Conservation (phyloP, 2,797 vertebrate genomes). For the Cryptoblepharus egeriae region DNA sequence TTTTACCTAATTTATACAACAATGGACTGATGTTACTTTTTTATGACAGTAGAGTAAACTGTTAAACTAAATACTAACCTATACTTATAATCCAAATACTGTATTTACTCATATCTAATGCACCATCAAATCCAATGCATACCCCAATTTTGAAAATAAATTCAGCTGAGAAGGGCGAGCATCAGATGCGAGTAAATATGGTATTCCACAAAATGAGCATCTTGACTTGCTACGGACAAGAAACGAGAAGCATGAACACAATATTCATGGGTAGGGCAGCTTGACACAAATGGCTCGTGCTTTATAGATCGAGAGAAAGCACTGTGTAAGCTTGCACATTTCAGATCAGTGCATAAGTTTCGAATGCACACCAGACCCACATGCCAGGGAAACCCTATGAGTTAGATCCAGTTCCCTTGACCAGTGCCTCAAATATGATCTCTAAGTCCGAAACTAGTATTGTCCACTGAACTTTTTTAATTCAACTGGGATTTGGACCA, state of each 20-base stretch:
- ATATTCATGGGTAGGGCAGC: not conserved
- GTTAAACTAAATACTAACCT: too few relatives aligned
- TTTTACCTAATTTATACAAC: too few relatives aligned
- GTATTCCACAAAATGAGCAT: not conserved
- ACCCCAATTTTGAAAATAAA: too few relatives aligned
- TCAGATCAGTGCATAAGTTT: not conserved
- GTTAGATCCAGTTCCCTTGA: not conserved
- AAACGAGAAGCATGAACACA: not conserved
- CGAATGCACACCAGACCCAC: not conserved
- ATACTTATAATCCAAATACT: too few relatives aligned
- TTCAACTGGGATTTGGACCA: conserved; percentile 41
- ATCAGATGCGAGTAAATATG: too few relatives aligned
- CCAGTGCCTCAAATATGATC: not conserved
- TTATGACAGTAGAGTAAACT: too few relatives aligned
- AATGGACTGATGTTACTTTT: too few relatives aligned
- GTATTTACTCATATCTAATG: too few relatives aligned
- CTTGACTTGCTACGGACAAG: not conserved
- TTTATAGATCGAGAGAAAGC: not conserved
- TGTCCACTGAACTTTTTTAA: not conserved
- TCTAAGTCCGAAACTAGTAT: not conserved
- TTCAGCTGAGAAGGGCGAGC: too few relatives aligned
- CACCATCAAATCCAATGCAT: too few relatives aligned
- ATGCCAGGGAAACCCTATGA: not conserved
- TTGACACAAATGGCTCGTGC: not conserved
- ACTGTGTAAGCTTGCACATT: not conserved